Evolutionary conservation across 2,888 invertebrate genomes (phyloP).

Genomic region (Eupelmus urozonus): DNA sequence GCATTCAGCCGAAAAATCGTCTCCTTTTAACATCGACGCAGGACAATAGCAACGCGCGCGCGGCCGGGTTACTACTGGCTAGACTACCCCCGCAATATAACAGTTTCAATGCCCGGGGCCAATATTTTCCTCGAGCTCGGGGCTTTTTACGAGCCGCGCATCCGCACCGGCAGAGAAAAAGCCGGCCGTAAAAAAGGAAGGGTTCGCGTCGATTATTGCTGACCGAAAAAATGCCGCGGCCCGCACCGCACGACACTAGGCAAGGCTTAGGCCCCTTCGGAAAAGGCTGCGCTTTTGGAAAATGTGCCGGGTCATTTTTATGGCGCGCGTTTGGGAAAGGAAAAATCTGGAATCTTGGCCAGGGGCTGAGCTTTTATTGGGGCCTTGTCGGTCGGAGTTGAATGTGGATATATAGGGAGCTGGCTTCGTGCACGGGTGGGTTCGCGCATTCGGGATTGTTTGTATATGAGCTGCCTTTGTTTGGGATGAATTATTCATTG

Average conservation of each 20-base stretch:
- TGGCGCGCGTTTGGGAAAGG: not conserved
- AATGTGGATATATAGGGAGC: too few species aligned
- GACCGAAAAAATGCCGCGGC: conserved; percentile 51
- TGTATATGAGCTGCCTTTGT: not conserved
- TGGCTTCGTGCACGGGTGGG: not conserved
- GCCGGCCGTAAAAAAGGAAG: conserved; percentile 46
- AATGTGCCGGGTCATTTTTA: conserved; percentile 24
- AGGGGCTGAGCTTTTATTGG: conserved; percentile 32
- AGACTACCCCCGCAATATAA: conserved; percentile 35
- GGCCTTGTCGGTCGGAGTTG: too few species aligned
- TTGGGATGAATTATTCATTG: conserved; percentile 27
- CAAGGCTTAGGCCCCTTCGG: conserved; percentile 42
- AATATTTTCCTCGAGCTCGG: conserved; percentile 13
- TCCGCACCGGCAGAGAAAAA: not conserved
- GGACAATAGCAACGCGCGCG: conserved; percentile 11
- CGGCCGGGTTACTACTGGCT: not conserved
- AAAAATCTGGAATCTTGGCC: not conserved
- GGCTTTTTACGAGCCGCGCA: too few species aligned
- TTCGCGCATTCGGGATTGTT: not conserved
- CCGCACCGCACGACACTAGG: conserved; percentile 45
- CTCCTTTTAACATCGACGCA: not conserved
- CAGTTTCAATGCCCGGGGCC: conserved; percentile 10
- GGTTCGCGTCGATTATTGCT: conserved; percentile 47
- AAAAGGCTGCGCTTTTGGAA: not conserved
- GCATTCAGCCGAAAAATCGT: conserved; percentile 1